Conservation (phyloP, 1,140 invertebrate species). For the Diachasmimorpha longicaudata region DNA sequence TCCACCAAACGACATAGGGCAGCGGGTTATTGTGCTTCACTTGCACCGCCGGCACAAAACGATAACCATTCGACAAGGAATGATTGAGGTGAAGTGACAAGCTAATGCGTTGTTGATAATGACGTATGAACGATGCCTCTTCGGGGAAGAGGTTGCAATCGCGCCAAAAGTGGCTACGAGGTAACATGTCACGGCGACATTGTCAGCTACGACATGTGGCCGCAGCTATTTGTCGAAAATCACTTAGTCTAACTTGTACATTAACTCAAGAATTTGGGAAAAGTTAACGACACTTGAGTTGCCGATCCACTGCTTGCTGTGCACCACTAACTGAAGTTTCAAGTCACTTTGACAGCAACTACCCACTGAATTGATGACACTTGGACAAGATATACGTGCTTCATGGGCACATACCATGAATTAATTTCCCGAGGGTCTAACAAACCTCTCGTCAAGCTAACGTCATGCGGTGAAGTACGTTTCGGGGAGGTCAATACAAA, state of each 20-base stretch:
- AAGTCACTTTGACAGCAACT: background rate
- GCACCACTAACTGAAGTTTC: background rate
- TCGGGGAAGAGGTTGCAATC: slow-evolving; percentile 46
- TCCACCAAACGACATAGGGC: slow-evolving; percentile 55
- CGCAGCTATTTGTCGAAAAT: background rate
- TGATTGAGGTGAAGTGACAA: slow-evolving; percentile 27
- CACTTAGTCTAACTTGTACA: background rate
- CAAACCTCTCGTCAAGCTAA: background rate
- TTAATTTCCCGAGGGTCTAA: slow-evolving; percentile 20
- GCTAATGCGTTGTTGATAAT: slow-evolving; percentile 29
- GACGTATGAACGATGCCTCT: slow-evolving; percentile 38
- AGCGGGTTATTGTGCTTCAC: slow-evolving; percentile 40
- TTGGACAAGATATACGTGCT: background rate
- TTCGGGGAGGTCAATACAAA: background rate
- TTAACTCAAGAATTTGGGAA: background rate
- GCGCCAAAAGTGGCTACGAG: slow-evolving; percentile 49
- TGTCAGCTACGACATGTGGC: slow-evolving; percentile 21
- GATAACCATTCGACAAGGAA: slow-evolving; percentile 31
- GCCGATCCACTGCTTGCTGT: too few species aligned
- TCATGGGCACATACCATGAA: background rate
- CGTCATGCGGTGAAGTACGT: background rate
- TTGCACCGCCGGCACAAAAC: slow-evolving; percentile 43
- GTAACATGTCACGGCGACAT: slow-evolving; percentile 59
- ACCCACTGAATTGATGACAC: background rate
- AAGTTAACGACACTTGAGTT: background rate